Conservation (phyloP, 2,888 invertebrate species). For the Melanargia galathea region DNA sequence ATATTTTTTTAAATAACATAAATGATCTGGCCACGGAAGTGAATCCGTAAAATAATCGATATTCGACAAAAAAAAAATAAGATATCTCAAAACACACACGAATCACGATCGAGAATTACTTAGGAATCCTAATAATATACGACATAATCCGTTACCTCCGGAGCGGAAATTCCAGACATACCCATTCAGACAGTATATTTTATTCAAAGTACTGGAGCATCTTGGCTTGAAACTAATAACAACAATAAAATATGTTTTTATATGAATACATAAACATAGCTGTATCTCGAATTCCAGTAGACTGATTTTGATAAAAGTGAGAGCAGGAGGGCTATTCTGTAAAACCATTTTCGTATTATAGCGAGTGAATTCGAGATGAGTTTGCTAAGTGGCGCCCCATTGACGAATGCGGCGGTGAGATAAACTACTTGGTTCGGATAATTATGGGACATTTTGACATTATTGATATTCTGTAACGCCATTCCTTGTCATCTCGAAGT, state of each 20-base stretch:
- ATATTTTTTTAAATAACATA: not conserved
- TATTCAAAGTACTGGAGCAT: not conserved
- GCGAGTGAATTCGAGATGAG: too few species aligned
- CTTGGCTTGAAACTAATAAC: not conserved
- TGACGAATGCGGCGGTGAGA: too few species aligned
- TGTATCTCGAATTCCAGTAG: too few species aligned
- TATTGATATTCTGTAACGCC: too few species aligned
- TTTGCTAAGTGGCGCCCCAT: too few species aligned
- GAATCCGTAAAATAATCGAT: not conserved
- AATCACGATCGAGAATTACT: constrained; percentile 20
- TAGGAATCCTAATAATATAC: constrained; percentile 12
- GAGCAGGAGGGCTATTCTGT: too few species aligned
- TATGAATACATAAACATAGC: too few species aligned
- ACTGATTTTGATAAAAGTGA: too few species aligned
- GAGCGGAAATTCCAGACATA: constrained; percentile 56
- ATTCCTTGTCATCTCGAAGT: too few species aligned
- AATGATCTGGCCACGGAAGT: not conserved
- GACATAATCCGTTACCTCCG: constrained; percentile 48
- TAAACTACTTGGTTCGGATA: too few species aligned
- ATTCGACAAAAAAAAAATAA: not conserved
- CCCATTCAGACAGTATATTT: constrained; percentile 2
- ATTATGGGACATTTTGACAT: too few species aligned
- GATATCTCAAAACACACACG: not conserved
- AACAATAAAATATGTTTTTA: not conserved
- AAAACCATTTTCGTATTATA: too few species aligned